Evolutionary conservation across 2,797 vertebrate genomes (phyloP), one percentile per base, ranked within the genome.

Genomic region (Telmatherina bonti): DNA sequence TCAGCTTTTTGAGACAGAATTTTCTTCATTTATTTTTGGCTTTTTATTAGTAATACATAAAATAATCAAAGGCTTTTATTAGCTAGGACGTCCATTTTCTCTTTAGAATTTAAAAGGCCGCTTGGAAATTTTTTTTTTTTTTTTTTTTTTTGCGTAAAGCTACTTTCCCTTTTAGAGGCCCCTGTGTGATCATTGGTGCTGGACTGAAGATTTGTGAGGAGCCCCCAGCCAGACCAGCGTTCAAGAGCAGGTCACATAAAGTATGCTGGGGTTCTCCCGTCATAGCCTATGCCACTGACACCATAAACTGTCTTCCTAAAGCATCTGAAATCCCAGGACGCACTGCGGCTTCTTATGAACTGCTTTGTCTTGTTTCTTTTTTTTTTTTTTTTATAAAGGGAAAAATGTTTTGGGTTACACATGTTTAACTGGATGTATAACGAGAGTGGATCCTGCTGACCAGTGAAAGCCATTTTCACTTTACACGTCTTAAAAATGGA

Each of bases 181-280:
- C 82, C 81, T 2, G 81, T 88, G 84, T 92, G 90, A 91, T 92
- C 82, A 73, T 79, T 88, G 84, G 79, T 82, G 87, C 82, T 82
- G 77, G 85, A 56, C 83, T 79, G 74, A 85, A 92, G 89, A 92
- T 93, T 93, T 91, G 92, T 89, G 89, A 85, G 88, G 79, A 83
- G 87, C 82, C 76, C 76, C 82, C 18, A 22, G 80, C 84, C 71
- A 72, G 84, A 77, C 73, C 77, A 6, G 78, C 70, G 2, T 84
- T 86, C 51, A 58, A 65, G 78, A 86, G 74, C 69, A 70, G 76
- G 86, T 82, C 70, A 70, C 85, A 88, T 86, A 86, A 90, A 90
- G 81, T 45, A 86, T 62, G 56, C 82, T 61, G 77, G 71, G 79
- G 66, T 82, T 85, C 84, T 74, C 80, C 81, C 38, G 41, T 89